These are phyloP conservation scores for Ophioninae sp. DNA, from an alignment of 2,888 invertebrate species.

Conservation along the genomic window DNA sequence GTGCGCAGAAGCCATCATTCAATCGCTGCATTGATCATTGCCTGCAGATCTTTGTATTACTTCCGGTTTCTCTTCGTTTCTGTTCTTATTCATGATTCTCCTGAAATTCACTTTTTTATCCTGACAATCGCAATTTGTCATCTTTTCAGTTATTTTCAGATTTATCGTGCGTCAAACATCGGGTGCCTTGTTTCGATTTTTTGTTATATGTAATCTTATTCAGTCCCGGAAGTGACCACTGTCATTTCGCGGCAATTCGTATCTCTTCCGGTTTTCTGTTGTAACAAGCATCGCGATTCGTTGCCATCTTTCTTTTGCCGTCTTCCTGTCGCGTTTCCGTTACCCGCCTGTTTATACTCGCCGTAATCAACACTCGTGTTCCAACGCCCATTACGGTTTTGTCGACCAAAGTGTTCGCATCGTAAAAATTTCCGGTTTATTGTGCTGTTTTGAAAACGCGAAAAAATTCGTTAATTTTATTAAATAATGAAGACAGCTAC, in stretches of 20 bases:
- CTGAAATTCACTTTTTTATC: too few relatives aligned
- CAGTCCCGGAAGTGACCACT: background rate
- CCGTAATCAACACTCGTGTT: background rate
- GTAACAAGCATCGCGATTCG: background rate
- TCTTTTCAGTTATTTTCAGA: background rate
- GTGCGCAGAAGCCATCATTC: background rate
- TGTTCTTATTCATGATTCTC: too few relatives aligned
- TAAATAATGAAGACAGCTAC: background rate
- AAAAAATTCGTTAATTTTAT: background rate
- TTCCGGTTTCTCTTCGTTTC: background rate
- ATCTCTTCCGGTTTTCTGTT: background rate
- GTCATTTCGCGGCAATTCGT: background rate
- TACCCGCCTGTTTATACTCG: background rate
- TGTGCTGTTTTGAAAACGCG: background rate
- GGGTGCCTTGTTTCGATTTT: background rate
- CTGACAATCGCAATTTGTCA: background rate
- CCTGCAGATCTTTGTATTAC: background rate
- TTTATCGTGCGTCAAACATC: background rate
- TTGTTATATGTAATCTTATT: background rate
- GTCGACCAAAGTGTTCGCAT: background rate
- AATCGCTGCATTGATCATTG: background rate
- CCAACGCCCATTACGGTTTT: background rate
- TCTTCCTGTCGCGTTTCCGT: conserved; percentile 1
- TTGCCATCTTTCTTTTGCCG: background rate
- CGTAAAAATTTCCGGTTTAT: background rate